A percentile compares a stretch with the other conserved stretches of the same genome.
These are phyloP conservation scores for Ifrita kowaldi DNA, from an alignment of 2,113 vertebrate species.

Conservation along the genomic window DNA sequence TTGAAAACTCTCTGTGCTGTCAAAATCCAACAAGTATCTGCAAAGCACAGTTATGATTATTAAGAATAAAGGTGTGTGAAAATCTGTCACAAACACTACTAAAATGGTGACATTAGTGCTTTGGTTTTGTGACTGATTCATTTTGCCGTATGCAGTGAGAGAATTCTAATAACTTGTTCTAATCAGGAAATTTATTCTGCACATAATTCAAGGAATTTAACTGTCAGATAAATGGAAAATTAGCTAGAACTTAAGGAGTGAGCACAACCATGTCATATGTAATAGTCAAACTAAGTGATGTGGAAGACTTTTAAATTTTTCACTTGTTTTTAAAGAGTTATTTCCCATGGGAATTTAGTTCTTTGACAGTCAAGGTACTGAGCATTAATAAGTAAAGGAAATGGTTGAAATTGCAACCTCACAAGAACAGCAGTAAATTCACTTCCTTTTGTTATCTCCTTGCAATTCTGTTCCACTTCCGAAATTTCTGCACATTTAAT, in stretches of 20 bases:
- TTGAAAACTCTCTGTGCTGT: background rate
- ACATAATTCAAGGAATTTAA: background rate
- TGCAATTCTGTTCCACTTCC: background rate
- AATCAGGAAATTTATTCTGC: background rate
- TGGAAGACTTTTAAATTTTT: background rate
- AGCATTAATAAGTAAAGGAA: background rate
- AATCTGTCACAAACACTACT: background rate
- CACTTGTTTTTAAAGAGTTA: background rate
- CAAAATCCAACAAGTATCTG: background rate
- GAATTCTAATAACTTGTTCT: background rate
- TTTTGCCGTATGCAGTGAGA: background rate
- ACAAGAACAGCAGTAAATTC: background rate
- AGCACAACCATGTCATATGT: background rate
- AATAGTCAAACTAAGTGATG: background rate
- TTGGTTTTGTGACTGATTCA: background rate
- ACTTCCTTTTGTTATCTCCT: background rate
- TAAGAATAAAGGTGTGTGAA: background rate
- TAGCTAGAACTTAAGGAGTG: background rate
- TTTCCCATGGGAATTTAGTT: background rate
- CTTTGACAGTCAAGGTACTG: background rate
- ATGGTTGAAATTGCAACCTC: background rate
- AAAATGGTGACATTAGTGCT: background rate
- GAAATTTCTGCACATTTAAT: background rate
- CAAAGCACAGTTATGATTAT: background rate
- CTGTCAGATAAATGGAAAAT: background rate